Base-by-base conservation (phyloP, 1,140 invertebrate species). In the Plectrocnemia conspersa region DNA sequence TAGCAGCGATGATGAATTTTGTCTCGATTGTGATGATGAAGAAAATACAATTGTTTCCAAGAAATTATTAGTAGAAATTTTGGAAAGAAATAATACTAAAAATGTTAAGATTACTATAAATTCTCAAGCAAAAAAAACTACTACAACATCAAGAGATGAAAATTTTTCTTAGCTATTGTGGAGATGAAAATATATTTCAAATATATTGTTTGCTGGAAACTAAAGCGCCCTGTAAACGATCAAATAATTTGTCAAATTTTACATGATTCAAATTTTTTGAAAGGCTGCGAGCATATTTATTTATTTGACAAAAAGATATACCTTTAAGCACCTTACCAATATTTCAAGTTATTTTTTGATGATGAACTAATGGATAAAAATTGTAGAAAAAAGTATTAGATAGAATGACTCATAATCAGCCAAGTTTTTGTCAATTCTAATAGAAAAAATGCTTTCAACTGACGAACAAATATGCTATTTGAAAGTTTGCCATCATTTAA, bases 341-440 rank as follows among this genome's bases (percentile, higher is more conserved):
- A 41, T 41, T 41, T 41, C 21, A 41, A 41, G 21, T 41, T 18
- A 11, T 41, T 41, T 41, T 41, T 41, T 41, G 38, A 41, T 41
- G 38, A 41, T 41, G 3, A 21, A 41, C 18, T 41, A 41, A 41
- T 41, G 15, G 3, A 41, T 10, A 41, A n/a, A 41, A 41, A 41
- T 41, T 41, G 38, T 41, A 11, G 38, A 41, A 41, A 19, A 41
- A 41, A 41, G n/a, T 21, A 41, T 41, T n/a, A n/a, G n/a, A n/a
- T n/a, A n/a, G 15, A 41, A 19, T 21, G 38, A 41, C 13, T 41
- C 38, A 41, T 18, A 18, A 15, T 41, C 38, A 18, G n/a, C 38
- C 19, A 41, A 41, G 21, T 41, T 41, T 41, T 15, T 41, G n/a
- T 41, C 38, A 41, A 21, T 16, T 16, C 38, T 19, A 10, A 41